Conservation (phyloP, 2,888 invertebrate genomes). For the Zelleria hepariella region DNA sequence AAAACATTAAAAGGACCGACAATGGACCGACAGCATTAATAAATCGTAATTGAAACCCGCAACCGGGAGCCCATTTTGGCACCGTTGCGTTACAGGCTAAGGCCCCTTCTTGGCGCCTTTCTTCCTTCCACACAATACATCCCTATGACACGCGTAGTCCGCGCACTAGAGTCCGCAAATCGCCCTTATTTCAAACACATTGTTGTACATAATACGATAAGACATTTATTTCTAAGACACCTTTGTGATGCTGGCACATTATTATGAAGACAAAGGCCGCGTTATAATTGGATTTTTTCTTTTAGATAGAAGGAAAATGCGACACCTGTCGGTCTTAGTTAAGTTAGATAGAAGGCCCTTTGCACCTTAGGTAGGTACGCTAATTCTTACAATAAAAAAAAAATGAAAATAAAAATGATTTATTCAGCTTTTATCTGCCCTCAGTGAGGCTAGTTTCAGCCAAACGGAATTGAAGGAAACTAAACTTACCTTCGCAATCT, state of each 20-base stretch:
- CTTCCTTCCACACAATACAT: not conserved
- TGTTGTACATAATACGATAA: too few species aligned
- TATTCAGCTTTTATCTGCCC: too few species aligned
- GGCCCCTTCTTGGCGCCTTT: not conserved
- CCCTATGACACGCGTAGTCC: not conserved
- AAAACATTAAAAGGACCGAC: too few species aligned
- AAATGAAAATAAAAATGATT: too few species aligned
- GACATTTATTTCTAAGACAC: not conserved
- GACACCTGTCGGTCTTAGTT: not conserved
- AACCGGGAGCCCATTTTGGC: too few species aligned
- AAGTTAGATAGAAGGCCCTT: constrained; percentile 31
- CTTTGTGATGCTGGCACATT: not conserved
- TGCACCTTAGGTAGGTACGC: not conserved
- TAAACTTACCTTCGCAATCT: too few species aligned
- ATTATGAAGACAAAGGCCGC: not conserved
- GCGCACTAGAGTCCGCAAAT: not conserved
- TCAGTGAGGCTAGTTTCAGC: too few species aligned
- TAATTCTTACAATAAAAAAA: not conserved
- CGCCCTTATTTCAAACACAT: not conserved
- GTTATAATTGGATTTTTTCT: not conserved
- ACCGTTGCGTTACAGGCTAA: too few species aligned
- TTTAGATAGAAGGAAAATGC: not conserved
- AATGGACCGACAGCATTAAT: too few species aligned
- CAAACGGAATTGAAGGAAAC: too few species aligned
- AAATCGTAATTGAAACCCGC: too few species aligned